Evolutionary conservation across 2,888 invertebrate genomes (phyloP), one percentile per base, ranked within the genome.

Genomic region (Marronus borbonicus): DNA sequence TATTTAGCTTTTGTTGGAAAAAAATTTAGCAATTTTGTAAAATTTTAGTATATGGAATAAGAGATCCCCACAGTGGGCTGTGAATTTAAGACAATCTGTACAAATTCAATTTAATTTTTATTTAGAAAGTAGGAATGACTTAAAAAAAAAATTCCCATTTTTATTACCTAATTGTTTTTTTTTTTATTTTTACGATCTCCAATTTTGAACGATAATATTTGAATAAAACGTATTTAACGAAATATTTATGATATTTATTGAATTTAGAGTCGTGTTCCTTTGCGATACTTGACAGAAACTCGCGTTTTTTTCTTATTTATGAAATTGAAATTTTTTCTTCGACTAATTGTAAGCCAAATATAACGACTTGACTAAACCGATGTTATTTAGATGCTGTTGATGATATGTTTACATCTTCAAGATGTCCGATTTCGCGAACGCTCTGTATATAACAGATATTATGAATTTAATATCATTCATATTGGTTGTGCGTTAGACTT

Each of bases 401-500:
- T 20, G 60, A 60, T 60, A 28, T 12, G 44, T 5, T 36, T 5
- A 44, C 44, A 44, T 44, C 12, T 58, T 58, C 5, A 52, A 52
- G 52, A 58, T 24, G 55, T 44, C 44, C 10, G 55, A 58, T 20
- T 58, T 58, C n/a, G 55, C 55, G 55, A 58, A 66, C 65, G 65
- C 44, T 24, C 65, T 66, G 65, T 66, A 66, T 17, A 66, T 66
- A 66, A 14, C 3, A 65, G 14, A 44, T 20, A 66, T 20, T 20
- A 66, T 44, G 39, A 66, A 66, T 20, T 66, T 17, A 44, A 66
- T 66, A 17, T 66, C 39, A 39, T 66, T 66, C 65, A 44, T 66
- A 44, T 39, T 66, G 65, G 65, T 66, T 66, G 65, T 66, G 65
- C 39, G 17, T 66, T 66, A 66, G 44, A 66, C 49, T 66, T 39